A percentile compares a stretch with the other conserved stretches of the same genome.
These are phyloP conservation scores for Tinea trinotella DNA, from an alignment of 2,888 invertebrate species.

Conservation along the genomic window DNA sequence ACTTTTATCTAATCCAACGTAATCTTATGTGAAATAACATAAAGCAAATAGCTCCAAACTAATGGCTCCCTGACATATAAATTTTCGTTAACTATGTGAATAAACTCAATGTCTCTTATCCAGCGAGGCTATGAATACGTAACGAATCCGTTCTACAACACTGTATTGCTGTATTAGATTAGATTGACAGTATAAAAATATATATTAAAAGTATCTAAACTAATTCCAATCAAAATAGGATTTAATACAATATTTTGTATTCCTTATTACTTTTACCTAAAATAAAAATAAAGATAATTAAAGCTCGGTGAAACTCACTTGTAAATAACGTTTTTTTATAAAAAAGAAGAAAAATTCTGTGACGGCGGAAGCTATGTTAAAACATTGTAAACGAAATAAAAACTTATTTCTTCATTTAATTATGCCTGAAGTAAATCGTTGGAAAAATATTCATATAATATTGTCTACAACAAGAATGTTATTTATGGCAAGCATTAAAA, in stretches of 20 bases:
- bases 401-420: neutral
- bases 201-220: neutral
- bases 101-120: neutral
- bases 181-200: neutral
- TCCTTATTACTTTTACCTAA: neutral
- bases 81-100: conserved; percentile 7
- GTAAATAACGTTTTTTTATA: neutral
- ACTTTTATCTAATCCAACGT: neutral
- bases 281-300: neutral
- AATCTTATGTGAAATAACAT: neutral
- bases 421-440: too few species aligned
- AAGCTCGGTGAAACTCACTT: neutral
- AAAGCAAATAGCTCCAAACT: neutral
- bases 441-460: neutral
- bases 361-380: neutral
- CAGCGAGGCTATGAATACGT: neutral
- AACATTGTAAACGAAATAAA: neutral
- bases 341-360: neutral
- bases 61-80: neutral
- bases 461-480: too few species aligned
- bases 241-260: neutral
- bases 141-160: neutral
- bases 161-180: neutral
- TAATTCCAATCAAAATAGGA: neutral
- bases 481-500: too few species aligned